A percentile compares a stretch with the other conserved stretches of the same genome.
These are phyloP conservation scores for Ateles fusciceps DNA, from an alignment of 2,797 vertebrate genomes.

Conservation along the genomic window DNA sequence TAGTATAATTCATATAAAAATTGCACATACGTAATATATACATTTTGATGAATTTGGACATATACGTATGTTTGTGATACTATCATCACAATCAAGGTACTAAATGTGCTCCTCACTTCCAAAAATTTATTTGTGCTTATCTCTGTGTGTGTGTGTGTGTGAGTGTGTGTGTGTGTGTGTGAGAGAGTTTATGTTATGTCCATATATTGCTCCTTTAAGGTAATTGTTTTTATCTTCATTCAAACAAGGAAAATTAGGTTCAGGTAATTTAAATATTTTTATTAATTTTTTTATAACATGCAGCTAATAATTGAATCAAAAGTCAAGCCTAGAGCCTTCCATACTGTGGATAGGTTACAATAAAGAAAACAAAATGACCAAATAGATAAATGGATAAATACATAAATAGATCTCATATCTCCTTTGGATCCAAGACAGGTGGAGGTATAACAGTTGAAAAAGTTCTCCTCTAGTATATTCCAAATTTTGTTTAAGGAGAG, in stretches of 20 bases:
- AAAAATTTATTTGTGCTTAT: neutral
- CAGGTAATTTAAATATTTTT: neutral
- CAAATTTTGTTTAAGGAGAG: neutral
- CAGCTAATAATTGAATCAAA: neutral
- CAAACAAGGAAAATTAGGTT: neutral
- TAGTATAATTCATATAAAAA: neutral
- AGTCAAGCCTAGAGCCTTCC: neutral
- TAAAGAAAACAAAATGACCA: no score
- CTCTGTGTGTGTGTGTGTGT: neutral
- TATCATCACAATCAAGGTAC: neutral
- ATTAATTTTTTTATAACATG: neutral
- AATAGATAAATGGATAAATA: neutral
- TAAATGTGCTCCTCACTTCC: neutral
- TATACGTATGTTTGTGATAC: neutral
- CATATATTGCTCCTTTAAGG: neutral
- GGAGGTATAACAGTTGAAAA: neutral
- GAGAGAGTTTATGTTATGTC: neutral
- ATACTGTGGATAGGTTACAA: no score
- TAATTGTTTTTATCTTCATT: neutral
- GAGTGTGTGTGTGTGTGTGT: neutral
- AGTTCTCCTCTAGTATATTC: neutral
- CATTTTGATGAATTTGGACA: neutral
- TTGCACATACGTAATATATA: neutral
- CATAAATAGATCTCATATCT: neutral
- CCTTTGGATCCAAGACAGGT: neutral